Evolutionary conservation across 2,113 vertebrate genomes (phyloP), one percentile per base, ranked within the genome.

Genomic region (Serinus canaria): DNA sequence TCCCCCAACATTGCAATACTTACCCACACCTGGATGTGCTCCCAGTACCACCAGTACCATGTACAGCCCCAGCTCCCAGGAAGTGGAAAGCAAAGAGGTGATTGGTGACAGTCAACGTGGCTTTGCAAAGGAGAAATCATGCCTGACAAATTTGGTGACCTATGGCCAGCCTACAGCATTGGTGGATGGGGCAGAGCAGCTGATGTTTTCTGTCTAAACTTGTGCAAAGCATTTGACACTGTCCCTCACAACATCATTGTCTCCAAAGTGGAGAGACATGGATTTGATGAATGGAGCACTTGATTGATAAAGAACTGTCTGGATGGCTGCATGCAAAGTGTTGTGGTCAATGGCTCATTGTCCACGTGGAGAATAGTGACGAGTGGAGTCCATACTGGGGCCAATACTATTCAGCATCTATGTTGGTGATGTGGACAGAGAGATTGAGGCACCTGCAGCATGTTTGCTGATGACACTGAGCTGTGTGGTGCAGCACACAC

Each of bases 331-430:
- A 31, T 53, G 31, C 25, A 21, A 35, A 30, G 13, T 44, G 33
- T 17, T 53, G 17, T 44, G 17, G 25, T 83, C 31, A 52, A 30
- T 50, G 44, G 30, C 35, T 70, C 30, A 43, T 37, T 44, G 67
- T 52, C 56, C 37, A 37, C 0, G 3, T 44, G 21, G 33, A 44
- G 46, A 83, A 6, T 6, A 25, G 37, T 25, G 31, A 72, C 0
- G 0, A 62, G 31, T 72, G 33, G 33, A 50, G 16, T 31, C 12
- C 3, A 53, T 72, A 31, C 8, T 9, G 33, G 37, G 25, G 46
- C 56, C 37, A 44, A 6, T 52, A 35, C 25, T 52, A 46, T 52
- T 72, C 31, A 72, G 31, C 46, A 72, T 62, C 56, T 62, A 21
- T 52, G 37, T 7, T 1, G 0, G 37, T n/a, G 31, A 21, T 22